A percentile compares a stretch with the other conserved stretches of the same genome.
phyloP scores from a whole-genome alignment of 1,140 invertebrate species.

The Sipha flava region DNA sequence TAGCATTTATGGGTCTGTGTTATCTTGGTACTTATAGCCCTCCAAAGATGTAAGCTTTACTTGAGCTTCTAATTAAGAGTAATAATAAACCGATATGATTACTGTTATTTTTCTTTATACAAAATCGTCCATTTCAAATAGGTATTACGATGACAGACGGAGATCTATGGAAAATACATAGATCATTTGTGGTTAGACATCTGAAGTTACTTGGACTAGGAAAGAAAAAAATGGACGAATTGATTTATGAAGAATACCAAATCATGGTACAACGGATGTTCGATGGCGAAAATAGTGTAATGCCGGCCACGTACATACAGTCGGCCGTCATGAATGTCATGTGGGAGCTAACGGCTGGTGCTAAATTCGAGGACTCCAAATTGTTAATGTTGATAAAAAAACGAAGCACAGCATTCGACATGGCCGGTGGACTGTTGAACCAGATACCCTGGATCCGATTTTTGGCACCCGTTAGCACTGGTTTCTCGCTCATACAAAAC shows the following conservation, averaged over 20 bases:
- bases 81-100: too few relatives aligned
- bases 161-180: constrained; percentile 61
- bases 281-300: constrained; percentile 41
- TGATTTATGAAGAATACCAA: constrained; percentile 57
- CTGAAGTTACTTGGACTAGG: constrained; percentile 66
- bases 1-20: too few relatives aligned
- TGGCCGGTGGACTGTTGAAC: constrained; percentile 58
- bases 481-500: constrained; percentile 56
- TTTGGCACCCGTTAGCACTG: constrained; percentile 55
- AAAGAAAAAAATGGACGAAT: constrained; percentile 58
- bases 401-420: constrained; percentile 57
- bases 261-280: constrained; percentile 47
- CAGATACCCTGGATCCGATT: constrained; percentile 61
- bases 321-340: constrained; percentile 61
- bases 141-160: constrained; percentile 71
- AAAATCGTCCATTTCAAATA: constrained; percentile 38
- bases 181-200: constrained; percentile 61
- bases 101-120: not conserved
- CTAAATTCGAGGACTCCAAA: constrained; percentile 44
- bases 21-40: too few relatives aligned
- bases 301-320: constrained; percentile 37
- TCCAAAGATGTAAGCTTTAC: too few relatives aligned
- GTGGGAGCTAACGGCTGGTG: constrained; percentile 63
- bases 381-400: constrained; percentile 55
- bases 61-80: too few relatives aligned